Percentiles rank a stretch among this genome's conserved stretches.
These are phyloP conservation scores for Drosophila nr. perissopoda DNA, from an alignment of 2,888 invertebrate species.

Conservation along the genomic window DNA sequence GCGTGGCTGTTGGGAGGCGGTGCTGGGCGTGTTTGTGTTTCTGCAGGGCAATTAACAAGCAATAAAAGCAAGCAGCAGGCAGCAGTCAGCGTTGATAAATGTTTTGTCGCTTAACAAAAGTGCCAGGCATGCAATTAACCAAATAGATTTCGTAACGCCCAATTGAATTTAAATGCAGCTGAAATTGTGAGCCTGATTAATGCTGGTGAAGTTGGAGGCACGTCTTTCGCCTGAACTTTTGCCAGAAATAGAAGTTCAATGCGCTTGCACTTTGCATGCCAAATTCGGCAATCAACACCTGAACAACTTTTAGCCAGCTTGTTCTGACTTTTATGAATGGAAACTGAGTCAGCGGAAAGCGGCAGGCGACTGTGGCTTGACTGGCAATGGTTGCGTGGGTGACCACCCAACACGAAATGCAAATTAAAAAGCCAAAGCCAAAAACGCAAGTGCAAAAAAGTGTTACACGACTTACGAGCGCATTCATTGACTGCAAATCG, in stretches of 20 bases:
- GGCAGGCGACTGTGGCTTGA: background rate
- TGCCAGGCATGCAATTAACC: slow-evolving; percentile 67
- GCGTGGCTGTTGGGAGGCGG: slow-evolving; percentile 48
- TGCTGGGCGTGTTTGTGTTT: slow-evolving; percentile 48
- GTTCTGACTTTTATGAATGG: slow-evolving; percentile 69
- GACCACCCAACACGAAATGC: slow-evolving; percentile 75
- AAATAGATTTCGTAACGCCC: slow-evolving; percentile 69
- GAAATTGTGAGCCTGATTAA: slow-evolving; percentile 49
- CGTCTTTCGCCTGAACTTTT: slow-evolving; percentile 73
- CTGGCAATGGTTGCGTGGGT: slow-evolving; percentile 56
- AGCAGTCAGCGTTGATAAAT: slow-evolving; percentile 59
- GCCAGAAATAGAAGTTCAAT: slow-evolving; percentile 61
- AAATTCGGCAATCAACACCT: slow-evolving; percentile 62
- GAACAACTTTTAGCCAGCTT: slow-evolving; percentile 39
- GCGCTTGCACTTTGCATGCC: slow-evolving; percentile 67
- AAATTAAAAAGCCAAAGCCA: slow-evolving; percentile 65
- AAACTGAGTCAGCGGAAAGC: slow-evolving; percentile 61
- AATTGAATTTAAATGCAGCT: slow-evolving; percentile 58
- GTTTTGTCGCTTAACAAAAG: slow-evolving; percentile 67
- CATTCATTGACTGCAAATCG: slow-evolving; percentile 79
- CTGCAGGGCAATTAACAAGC: slow-evolving; percentile 76
- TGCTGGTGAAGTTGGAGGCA: slow-evolving; percentile 30
- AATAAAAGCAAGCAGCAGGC: slow-evolving; percentile 64
- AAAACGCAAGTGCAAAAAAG: slow-evolving; percentile 63
- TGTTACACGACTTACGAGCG: slow-evolving; percentile 78